Conservation (phyloP, 2,888 invertebrate species). For the Cephalotes varians region DNA sequence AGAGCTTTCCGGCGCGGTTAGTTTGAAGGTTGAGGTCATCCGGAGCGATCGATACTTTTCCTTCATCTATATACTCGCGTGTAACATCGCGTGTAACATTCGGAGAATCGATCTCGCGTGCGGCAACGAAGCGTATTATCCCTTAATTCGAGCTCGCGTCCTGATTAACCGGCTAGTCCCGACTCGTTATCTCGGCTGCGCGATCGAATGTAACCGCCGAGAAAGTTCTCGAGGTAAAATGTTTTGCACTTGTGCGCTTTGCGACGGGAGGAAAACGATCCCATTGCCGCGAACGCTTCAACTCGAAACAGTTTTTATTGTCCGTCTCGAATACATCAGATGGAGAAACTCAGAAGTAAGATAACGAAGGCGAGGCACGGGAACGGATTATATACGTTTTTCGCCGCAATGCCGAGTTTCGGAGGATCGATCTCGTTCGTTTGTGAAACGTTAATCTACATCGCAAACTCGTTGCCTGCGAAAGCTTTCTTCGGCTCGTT, state of each 20-base stretch:
- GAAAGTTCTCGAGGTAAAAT: constrained; percentile 20
- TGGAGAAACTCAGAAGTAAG: neutral
- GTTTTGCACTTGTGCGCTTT: neutral
- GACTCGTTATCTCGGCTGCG: neutral
- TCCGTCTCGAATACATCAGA: constrained; percentile 22
- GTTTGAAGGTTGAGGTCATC: constrained; percentile 68
- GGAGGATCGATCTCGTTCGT: constrained; percentile 64
- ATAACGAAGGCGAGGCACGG: constrained; percentile 20
- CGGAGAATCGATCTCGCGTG: constrained; percentile 67
- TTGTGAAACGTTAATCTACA: constrained; percentile 50
- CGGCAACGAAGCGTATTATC: constrained; percentile 11
- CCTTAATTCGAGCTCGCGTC: constrained; percentile 16
- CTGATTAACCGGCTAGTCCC: constrained; percentile 19
- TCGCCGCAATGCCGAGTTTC: constrained; percentile 68
- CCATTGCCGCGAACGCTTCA: neutral
- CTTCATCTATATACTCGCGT: constrained; percentile 52
- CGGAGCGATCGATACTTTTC: constrained; percentile 69
- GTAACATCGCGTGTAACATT: constrained; percentile 50
- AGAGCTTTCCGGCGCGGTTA: constrained; percentile 54
- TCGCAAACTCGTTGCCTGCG: constrained; percentile 41
- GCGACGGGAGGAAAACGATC: neutral
- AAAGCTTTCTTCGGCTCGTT: constrained; percentile 59
- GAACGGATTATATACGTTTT: constrained; percentile 46
- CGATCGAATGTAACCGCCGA: neutral
- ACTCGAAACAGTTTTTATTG: constrained; percentile 31